These are phyloP conservation scores for Psammodynastes pulverulentus DNA, from an alignment of 2,113 vertebrate species.

Conservation along the genomic window DNA sequence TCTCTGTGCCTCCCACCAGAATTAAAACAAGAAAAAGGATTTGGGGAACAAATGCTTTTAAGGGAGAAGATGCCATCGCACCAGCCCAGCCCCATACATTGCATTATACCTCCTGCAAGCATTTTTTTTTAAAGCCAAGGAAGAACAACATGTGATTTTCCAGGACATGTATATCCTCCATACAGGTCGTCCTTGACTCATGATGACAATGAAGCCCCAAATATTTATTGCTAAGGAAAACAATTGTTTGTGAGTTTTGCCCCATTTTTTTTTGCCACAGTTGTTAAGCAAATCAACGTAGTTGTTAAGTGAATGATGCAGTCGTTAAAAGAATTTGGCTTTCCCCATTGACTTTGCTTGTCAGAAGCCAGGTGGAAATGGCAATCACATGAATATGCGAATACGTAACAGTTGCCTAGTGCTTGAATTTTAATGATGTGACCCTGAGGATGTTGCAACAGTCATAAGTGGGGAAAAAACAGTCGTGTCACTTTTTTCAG, in stretches of 20 bases:
- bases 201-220: not conserved
- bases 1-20: not conserved
- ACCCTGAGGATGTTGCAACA: not conserved
- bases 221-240: not conserved
- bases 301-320: not conserved
- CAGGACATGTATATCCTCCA: not conserved
- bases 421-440: not conserved
- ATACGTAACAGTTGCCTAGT: not conserved
- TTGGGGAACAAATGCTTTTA: rapidly evolving
- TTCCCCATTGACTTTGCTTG: not conserved
- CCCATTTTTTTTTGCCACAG: not conserved
- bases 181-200: not conserved
- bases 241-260: not conserved
- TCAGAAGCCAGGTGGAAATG: not conserved
- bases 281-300: not conserved
- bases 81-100: not conserved
- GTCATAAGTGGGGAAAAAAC: not conserved
- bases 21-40: not conserved
- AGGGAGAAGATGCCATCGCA: not conserved
- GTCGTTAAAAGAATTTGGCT: not conserved
- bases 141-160: not conserved
- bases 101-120: not conserved
- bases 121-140: not conserved
- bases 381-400: not conserved
- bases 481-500: not conserved